phyloP scores from a whole-genome alignment of 2,797 vertebrate species.

The Labeo calbasu region DNA sequence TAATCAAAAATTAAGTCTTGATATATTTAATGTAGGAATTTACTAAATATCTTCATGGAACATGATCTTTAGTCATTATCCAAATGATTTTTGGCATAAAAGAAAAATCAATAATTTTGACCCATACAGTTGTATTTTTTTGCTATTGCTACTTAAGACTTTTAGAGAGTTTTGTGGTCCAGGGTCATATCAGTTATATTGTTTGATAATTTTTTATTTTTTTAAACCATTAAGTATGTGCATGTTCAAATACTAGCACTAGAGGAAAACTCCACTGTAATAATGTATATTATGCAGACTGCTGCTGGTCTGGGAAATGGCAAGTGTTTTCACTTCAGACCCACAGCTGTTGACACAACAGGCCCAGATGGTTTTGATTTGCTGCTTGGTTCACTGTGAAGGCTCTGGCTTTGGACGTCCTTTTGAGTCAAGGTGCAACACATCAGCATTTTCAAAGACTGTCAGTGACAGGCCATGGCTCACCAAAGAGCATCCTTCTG shows the following conservation, averaged over 20 bases:
- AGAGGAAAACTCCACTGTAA: neutral
- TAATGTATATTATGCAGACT: neutral
- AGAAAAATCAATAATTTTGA: too few relatives aligned
- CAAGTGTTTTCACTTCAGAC: slow-evolving; percentile 16
- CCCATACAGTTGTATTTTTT: too few relatives aligned
- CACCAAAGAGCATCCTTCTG: neutral
- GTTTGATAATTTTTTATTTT: neutral
- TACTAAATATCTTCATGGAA: too few relatives aligned
- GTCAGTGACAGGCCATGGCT: slow-evolving; percentile 21
- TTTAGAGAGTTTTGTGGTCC: too few relatives aligned
- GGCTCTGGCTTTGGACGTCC: slow-evolving; percentile 21
- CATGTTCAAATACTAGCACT: neutral
- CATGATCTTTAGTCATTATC: too few relatives aligned
- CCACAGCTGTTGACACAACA: slow-evolving; percentile 47
- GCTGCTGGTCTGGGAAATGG: neutral
- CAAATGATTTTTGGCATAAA: too few relatives aligned
- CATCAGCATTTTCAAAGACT: slow-evolving; percentile 11
- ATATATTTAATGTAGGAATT: too few relatives aligned
- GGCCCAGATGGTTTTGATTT: slow-evolving; percentile 44
- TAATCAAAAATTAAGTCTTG: too few relatives aligned
- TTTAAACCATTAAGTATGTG: neutral
- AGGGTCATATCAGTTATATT: neutral
- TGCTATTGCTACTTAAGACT: too few relatives aligned
- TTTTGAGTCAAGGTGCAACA: slow-evolving; percentile 3
- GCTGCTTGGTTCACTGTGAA: slow-evolving; percentile 27